Conservation (phyloP, 1,140 invertebrate genomes). For the Lordiphosa clarofinis region DNA sequence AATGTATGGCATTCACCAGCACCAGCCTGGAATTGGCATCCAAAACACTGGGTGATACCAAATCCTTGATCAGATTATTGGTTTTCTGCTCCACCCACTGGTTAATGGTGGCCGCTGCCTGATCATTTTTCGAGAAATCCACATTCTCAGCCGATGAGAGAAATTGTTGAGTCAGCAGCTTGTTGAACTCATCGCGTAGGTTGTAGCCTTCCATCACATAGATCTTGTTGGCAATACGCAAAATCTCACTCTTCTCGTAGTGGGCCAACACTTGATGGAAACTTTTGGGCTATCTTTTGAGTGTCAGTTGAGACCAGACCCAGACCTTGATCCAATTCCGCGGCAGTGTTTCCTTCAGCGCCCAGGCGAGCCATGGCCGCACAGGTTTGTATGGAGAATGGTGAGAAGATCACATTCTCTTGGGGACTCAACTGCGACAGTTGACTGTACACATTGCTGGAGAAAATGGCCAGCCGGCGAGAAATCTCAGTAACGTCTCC, state of each 20-base stretch:
- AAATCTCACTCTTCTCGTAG: conserved; percentile 56
- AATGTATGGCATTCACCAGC: conserved; percentile 85
- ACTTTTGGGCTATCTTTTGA: conserved; percentile 42
- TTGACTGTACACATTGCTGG: conserved; percentile 45
- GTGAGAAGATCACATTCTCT: conserved; percentile 79
- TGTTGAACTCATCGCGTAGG: conserved; percentile 45
- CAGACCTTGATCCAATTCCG: conserved; percentile 80
- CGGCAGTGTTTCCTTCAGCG: conserved; percentile 80
- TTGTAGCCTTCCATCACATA: conserved; percentile 54
- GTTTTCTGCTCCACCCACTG: conserved; percentile 83
- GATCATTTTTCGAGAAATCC: conserved; percentile 77
- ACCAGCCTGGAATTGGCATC: conserved; percentile 79
- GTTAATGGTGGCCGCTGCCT: conserved; percentile 81
- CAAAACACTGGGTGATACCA: conserved; percentile 79
- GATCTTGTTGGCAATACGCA: conserved; percentile 73
- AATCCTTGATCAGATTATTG: conserved; percentile 82
- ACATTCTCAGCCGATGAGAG: conserved; percentile 74
- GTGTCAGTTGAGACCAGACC: conserved; percentile 66
- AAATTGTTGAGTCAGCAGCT: conserved; percentile 55
- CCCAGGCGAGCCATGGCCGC: conserved; percentile 82
- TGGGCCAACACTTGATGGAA: conserved; percentile 46
- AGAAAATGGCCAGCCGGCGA: conserved; percentile 50
- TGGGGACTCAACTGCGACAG: conserved; percentile 36
- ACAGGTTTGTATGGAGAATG: conserved; percentile 80
- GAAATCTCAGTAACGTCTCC: conserved; percentile 35